Conservation (phyloP, 2,888 invertebrate species). For the Cepaea hortensis region DNA sequence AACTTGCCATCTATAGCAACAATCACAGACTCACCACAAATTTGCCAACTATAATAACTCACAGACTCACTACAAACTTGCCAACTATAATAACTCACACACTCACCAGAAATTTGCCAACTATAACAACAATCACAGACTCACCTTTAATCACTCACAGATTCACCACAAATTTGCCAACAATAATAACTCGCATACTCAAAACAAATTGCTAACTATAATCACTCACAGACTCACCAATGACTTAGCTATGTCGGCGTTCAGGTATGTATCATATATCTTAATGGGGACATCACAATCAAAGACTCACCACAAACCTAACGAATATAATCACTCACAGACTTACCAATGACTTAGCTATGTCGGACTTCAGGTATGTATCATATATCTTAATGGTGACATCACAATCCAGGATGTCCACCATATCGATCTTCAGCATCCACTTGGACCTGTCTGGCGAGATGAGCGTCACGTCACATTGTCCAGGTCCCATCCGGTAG, state of each 20-base stretch:
- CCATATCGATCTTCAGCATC: conserved; percentile 47
- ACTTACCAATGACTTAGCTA: conserved; percentile 42
- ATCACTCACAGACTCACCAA: conserved; percentile 25
- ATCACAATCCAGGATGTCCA: conserved; percentile 47
- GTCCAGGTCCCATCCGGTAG: conserved; percentile 2
- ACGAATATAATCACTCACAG: not conserved
- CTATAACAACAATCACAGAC: not conserved
- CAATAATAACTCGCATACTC: not conserved
- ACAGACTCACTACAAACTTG: not conserved
- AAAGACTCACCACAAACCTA: not conserved
- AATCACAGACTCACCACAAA: not conserved
- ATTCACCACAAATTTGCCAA: not conserved
- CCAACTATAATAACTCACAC: no score
- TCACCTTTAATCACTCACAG: not conserved
- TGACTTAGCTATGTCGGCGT: not conserved
- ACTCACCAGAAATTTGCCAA: not conserved
- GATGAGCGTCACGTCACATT: conserved; percentile 47
- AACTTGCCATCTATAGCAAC: not conserved
- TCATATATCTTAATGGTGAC: conserved; percentile 47
- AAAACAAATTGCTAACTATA: not conserved
- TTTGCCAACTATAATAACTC: not conserved
- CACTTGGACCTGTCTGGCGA: conserved; percentile 33
- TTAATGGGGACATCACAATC: conserved; percentile 48
- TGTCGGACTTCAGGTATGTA: not conserved
- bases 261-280: conserved; percentile 41